phyloP scores from a whole-genome alignment of 2,888 invertebrate species.

The Plutella xylostella region DNA sequence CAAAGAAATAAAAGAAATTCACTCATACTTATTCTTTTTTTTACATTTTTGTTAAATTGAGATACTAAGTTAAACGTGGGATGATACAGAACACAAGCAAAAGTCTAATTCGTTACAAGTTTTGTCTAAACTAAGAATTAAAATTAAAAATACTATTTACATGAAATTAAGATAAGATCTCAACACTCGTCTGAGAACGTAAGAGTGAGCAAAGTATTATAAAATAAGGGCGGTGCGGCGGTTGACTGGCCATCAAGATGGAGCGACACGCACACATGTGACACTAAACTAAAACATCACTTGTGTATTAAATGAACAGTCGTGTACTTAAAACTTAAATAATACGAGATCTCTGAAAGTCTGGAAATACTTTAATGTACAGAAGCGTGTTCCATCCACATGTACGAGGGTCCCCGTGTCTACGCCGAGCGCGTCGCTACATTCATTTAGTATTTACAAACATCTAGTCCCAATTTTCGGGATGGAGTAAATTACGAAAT shows the following conservation, averaged over 20 bases:
- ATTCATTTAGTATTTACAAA: constrained; percentile 31
- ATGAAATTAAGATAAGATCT: constrained; percentile 16
- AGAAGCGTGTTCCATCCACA: constrained; percentile 32
- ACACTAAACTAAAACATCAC: constrained; percentile 49
- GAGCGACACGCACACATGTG: constrained; percentile 28
- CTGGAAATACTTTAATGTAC: constrained; percentile 62
- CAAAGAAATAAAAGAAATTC: constrained; percentile 31
- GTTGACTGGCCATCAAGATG: constrained; percentile 33
- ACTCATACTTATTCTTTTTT: constrained; percentile 35
- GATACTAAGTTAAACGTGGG: constrained; percentile 4
- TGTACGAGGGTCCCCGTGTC: constrained; percentile 11
- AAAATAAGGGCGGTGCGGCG: constrained; percentile 28
- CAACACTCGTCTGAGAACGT: constrained; percentile 24
- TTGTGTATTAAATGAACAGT: constrained; percentile 53
- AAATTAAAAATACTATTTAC: constrained; percentile 15
- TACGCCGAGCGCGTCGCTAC: background rate
- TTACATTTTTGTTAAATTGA: constrained; percentile 30
- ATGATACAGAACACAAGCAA: constrained; percentile 5
- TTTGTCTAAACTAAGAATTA: background rate
- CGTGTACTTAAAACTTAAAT: constrained; percentile 61
- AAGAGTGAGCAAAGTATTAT: constrained; percentile 31
- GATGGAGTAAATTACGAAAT: too few relatives aligned
- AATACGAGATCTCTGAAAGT: constrained; percentile 70
- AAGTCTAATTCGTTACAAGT: background rate
- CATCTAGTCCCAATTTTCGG: constrained; percentile 23